These are phyloP conservation scores for Drosophila kikkawai DNA, from an alignment of 1,140 invertebrate species.

Conservation along the genomic window DNA sequence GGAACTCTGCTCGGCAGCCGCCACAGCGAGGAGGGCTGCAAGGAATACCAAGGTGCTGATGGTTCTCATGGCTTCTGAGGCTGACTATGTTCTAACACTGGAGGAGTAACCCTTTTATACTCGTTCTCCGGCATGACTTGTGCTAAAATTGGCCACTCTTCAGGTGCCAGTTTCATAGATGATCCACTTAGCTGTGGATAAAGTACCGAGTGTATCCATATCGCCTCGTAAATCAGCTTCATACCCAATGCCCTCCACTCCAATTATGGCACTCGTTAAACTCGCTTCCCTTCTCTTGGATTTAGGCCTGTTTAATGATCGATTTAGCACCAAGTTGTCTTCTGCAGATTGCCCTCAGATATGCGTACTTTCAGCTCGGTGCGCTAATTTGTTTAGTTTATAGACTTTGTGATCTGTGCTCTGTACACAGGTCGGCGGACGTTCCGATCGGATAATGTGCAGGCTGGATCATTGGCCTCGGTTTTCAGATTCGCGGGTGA, in stretches of 20 bases:
- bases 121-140: constrained; percentile 1
- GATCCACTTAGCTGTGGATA: constrained; percentile 25
- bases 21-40: constrained; percentile 6
- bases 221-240: constrained; percentile 70
- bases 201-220: constrained; percentile 30
- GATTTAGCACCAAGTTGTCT: constrained; percentile 60
- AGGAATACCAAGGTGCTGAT: constrained; percentile 27
- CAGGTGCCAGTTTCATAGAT: constrained; percentile 39
- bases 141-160: constrained; percentile 25
- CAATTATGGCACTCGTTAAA: constrained; percentile 69
- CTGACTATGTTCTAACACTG: constrained; percentile 41
- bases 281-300: constrained; percentile 25
- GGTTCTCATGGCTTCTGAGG: constrained; percentile 41
- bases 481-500: too few relatives aligned
- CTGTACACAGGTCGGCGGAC: constrained; percentile 17
- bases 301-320: constrained; percentile 59
- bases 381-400: constrained; percentile 71
- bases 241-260: constrained; percentile 12
- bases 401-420: constrained; percentile 24
- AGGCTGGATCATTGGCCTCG: constrained; percentile 43
- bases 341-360: constrained; percentile 20
- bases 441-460: constrained; percentile 38
- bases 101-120: constrained; percentile 45
- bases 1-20: constrained; percentile 6
- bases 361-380: constrained; percentile 8